Conservation (phyloP, 2,888 invertebrate genomes). For the Nemotelus pantherinus region DNA sequence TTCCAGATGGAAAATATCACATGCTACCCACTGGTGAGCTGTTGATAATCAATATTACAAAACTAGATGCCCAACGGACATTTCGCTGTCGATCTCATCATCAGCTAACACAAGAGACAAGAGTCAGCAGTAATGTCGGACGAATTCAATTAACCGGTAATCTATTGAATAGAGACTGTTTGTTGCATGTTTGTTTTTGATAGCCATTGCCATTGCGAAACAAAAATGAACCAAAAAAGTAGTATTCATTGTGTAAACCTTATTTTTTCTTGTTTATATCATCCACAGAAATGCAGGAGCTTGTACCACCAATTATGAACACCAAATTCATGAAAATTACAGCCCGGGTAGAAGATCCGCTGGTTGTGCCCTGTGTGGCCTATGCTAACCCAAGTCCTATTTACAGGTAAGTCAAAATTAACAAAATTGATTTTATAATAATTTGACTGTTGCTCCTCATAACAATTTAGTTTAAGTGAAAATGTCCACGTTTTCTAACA, state of each 20-base stretch:
- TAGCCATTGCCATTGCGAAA: background rate
- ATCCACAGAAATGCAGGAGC: constrained; percentile 67
- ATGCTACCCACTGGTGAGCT: constrained; percentile 71
- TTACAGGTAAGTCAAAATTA: constrained; percentile 67
- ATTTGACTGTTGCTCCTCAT: too few species aligned
- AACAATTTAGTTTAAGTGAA: too few species aligned
- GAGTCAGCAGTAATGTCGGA: constrained; percentile 69
- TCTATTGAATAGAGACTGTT: too few species aligned
- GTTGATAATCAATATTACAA: constrained; percentile 70
- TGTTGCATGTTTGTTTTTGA: too few species aligned
- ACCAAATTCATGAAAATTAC: constrained; percentile 67
- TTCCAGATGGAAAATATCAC: constrained; percentile 68
- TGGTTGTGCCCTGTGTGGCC: constrained; percentile 72
- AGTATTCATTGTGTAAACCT: background rate
- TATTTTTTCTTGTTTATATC: constrained; percentile 25
- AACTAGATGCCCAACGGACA: constrained; percentile 68
- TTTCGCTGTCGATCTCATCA: constrained; percentile 72
- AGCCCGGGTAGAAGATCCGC: constrained; percentile 67
- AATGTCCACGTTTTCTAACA: too few species aligned
- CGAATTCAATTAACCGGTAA: constrained; percentile 69
- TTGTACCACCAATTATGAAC: constrained; percentile 70
- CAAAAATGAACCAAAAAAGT: background rate
- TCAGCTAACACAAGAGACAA: constrained; percentile 70
- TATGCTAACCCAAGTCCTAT: constrained; percentile 70
- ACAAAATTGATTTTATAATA: too few species aligned